phyloP scores from a whole-genome alignment of 2,113 vertebrate species.

The Neomonachus schauinslandi region DNA sequence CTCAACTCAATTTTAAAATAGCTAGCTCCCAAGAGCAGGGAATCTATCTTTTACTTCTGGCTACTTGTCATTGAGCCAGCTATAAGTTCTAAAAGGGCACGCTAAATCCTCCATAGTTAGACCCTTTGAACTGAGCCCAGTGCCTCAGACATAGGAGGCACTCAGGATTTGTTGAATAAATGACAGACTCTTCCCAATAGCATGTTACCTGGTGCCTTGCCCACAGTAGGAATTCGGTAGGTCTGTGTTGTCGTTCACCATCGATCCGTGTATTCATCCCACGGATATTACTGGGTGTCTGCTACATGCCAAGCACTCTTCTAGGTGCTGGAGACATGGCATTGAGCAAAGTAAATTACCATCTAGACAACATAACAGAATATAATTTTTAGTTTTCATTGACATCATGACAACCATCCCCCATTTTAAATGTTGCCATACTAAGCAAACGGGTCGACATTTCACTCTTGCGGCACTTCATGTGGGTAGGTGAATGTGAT shows the following conservation, averaged over 20 bases:
- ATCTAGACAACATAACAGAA: neutral
- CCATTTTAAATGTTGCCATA: slow-evolving; percentile 7
- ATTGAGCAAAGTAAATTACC: neutral
- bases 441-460: neutral
- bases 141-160: neutral
- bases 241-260: neutral
- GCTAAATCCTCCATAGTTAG: neutral
- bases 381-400: neutral
- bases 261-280: neutral
- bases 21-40: neutral
- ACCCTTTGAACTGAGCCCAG: neutral
- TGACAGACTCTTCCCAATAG: neutral
- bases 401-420: neutral
- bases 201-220: neutral
- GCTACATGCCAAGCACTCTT: neutral
- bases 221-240: neutral
- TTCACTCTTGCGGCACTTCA: neutral
- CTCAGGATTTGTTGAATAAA: slow-evolving; percentile 34
- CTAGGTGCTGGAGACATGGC: neutral
- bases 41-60: neutral
- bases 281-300: neutral
- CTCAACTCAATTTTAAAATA: slow-evolving; percentile 11
- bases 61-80: neutral
- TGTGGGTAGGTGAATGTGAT: slow-evolving; percentile 29
- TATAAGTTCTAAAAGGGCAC: neutral